Conservation (phyloP, 2,797 vertebrate genomes). For the Microchirus variegatus region DNA sequence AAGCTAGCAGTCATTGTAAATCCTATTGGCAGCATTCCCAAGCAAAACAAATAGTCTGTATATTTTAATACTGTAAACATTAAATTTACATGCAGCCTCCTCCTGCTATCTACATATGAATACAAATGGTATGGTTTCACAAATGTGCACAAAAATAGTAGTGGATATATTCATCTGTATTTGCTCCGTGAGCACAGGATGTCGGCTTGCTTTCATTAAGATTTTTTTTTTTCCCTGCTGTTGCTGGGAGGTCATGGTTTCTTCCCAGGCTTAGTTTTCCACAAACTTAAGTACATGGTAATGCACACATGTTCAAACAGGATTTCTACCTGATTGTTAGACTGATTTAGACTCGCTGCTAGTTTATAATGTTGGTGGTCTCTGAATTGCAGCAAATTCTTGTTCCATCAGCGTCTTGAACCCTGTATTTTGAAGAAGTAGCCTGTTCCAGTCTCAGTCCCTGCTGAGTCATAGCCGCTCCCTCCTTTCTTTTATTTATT, state of each 20-base stretch:
- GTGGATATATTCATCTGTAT: constrained; percentile 7
- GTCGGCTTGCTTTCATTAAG: constrained; percentile 51
- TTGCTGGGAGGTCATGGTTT: constrained; percentile 61
- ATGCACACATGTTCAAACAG: constrained; percentile 50
- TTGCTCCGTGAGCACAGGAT: constrained; percentile 23
- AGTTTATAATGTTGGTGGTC: constrained; percentile 65
- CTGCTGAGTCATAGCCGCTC: constrained; percentile 13
- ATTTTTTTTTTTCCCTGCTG: constrained; percentile 29
- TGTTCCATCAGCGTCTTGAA: constrained; percentile 21
- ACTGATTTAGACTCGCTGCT: constrained; percentile 47
- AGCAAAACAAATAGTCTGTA: neutral
- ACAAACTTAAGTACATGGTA: constrained; percentile 59
- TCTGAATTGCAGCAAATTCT: constrained; percentile 37
- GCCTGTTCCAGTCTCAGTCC: constrained; percentile 3
- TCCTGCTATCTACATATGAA: constrained; percentile 15
- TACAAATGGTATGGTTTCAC: constrained; percentile 15
- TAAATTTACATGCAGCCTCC: neutral
- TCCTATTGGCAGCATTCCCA: neutral
- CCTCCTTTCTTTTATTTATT: neutral
- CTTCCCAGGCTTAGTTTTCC: constrained; percentile 57
- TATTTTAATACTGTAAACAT: neutral
- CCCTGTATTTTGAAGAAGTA: constrained; percentile 14
- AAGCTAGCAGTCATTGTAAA: neutral
- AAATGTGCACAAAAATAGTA: neutral
- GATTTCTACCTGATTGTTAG: constrained; percentile 63